Evolutionary conservation across 2,113 vertebrate genomes (phyloP).

Genomic region (Mus musculus): GRCm39 chr6:8212501-8213000

Average conservation of each 20-base stretch:
- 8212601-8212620: not conserved
- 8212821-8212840: not conserved
- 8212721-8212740: not conserved
- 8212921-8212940: not conserved
- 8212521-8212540: not conserved
- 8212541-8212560: not conserved
- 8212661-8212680: not conserved
- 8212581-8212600: not conserved
- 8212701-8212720: not conserved
- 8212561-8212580: not conserved
- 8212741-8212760: too few species aligned
- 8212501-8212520: not conserved
- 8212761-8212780: not conserved
- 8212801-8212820: not conserved
- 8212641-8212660: not conserved
- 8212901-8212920: not conserved
- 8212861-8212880: not conserved
- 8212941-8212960: constrained; percentile 4
- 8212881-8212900: not conserved
- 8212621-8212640: not conserved
- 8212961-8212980: not conserved
- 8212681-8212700: not conserved
- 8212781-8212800: not conserved
- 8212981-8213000: constrained; percentile 9
- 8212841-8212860: not conserved